Evolutionary conservation across 2,888 invertebrate genomes (phyloP).

Genomic region (Sturmia bella): DNA sequence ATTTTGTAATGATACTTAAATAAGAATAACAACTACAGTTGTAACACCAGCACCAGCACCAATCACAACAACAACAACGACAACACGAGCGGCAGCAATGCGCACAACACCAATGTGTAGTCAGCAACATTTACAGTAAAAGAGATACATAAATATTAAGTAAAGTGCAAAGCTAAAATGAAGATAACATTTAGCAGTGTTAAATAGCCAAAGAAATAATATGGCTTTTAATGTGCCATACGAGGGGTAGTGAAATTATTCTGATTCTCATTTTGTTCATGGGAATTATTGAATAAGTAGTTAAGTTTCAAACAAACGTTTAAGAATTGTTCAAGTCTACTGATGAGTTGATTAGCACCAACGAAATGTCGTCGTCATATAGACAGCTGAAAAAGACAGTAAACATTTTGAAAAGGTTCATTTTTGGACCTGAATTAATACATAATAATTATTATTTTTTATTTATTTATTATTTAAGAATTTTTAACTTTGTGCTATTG

Average conservation of each 20-base stretch:
- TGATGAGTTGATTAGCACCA: too few species aligned
- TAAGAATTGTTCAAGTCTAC: too few species aligned
- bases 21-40: slow-evolving; percentile 52
- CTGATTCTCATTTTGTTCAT: neutral
- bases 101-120: slow-evolving; percentile 27
- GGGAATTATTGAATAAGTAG: too few species aligned
- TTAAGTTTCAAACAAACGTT: too few species aligned
- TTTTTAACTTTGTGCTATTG: too few species aligned
- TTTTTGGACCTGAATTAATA: too few species aligned
- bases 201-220: slow-evolving; percentile 56
- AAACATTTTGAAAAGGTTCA: too few species aligned
- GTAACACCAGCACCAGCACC: neutral
- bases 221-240: slow-evolving; percentile 35
- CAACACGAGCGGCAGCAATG: slow-evolving; percentile 7
- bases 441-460: too few species aligned
- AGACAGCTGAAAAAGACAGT: too few species aligned
- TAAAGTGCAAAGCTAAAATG: slow-evolving; percentile 59
- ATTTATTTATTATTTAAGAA: too few species aligned
- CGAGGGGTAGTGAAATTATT: neutral
- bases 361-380: too few species aligned
- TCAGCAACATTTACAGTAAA: slow-evolving; percentile 35
- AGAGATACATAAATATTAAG: slow-evolving; percentile 60
- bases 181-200: slow-evolving; percentile 59
- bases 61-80: neutral
- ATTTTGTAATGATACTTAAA: slow-evolving; percentile 69